Conservation (phyloP, 2,113 vertebrate genomes). For the Gnathonemus echidnorhynchus region DNA sequence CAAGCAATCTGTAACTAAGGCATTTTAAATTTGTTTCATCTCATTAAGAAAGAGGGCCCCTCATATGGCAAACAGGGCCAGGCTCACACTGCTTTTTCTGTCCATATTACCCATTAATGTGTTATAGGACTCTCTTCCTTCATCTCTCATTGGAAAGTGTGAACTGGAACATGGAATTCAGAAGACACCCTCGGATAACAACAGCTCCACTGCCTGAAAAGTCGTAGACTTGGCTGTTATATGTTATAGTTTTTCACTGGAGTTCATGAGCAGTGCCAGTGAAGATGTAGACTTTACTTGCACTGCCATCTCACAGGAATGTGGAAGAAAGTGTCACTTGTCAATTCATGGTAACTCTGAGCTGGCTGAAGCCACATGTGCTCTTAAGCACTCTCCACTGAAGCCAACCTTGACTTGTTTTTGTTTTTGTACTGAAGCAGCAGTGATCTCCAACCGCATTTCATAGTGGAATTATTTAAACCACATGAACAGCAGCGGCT, state of each 20-base stretch:
- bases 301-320: background rate
- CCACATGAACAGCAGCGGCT: background rate
- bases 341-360: background rate
- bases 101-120: background rate
- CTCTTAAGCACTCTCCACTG: background rate
- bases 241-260: background rate
- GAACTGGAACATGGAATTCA: background rate
- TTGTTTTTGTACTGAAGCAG: background rate
- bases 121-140: background rate
- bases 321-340: background rate
- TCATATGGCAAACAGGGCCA: background rate
- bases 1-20: background rate
- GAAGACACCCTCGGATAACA: background rate
- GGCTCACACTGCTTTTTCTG: background rate
- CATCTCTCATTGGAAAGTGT: background rate
- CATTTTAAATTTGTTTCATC: background rate
- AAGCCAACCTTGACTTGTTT: background rate
- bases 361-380: background rate
- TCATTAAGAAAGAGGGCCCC: background rate
- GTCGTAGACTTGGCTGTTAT: background rate
- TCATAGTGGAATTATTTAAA: conserved; percentile 8
- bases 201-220: background rate
- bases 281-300: background rate
- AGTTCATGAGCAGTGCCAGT: background rate
- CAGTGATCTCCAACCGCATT: conserved; percentile 10